Conservation (phyloP, 2,888 invertebrate genomes). For the Galerucella nymphaeae region DNA sequence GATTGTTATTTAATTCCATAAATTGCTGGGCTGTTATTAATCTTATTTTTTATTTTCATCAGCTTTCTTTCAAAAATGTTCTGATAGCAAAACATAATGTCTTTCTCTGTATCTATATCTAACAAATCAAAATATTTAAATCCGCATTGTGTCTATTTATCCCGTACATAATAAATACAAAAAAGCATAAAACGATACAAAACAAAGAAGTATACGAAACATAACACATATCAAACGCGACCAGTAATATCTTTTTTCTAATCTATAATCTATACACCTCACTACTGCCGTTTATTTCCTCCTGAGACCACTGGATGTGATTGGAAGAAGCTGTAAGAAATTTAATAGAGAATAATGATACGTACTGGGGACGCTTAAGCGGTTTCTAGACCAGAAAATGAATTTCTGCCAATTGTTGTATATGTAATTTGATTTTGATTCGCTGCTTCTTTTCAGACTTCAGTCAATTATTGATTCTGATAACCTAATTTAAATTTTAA, state of each 20-base stretch:
- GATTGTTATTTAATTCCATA: no score
- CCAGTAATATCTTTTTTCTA: conserved; percentile 3
- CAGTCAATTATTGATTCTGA: conserved; percentile 4
- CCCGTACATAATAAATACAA: neutral
- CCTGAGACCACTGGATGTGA: neutral
- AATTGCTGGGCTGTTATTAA: no score
- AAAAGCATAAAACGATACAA: neutral
- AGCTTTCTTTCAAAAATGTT: no score
- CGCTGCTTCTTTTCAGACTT: neutral
- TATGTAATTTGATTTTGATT: neutral
- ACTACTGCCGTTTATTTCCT: neutral
- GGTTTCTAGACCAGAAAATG: conserved; percentile 9
- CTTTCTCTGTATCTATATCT: neutral
- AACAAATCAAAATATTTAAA: conserved; percentile 1
- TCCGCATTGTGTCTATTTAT: conserved; percentile 4
- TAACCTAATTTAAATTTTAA: conserved; percentile 1
- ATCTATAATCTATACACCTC: conserved; percentile 16
- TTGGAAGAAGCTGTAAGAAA: conserved; percentile 5
- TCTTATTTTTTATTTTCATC: no score
- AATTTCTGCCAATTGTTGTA: conserved; percentile 1
- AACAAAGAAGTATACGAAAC: neutral
- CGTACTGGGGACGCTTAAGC: neutral
- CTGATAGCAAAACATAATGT: no score
- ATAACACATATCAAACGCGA: neutral
- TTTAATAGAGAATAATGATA: conserved; percentile 10